phyloP scores from a whole-genome alignment of 1,140 invertebrate genomes.

The Ceratina calcarata region DNA sequence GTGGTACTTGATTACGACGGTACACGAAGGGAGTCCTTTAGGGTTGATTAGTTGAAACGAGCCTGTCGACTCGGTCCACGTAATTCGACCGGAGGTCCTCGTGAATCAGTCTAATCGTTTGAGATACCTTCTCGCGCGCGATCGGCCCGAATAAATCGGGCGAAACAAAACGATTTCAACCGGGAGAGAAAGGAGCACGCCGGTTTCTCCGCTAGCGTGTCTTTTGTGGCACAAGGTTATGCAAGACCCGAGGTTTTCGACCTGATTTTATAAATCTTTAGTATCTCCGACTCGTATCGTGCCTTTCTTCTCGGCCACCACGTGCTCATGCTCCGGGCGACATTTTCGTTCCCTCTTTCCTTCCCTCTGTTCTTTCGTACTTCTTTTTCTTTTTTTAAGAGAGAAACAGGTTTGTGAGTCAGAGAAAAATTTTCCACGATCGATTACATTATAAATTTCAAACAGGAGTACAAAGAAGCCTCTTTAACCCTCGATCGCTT shows the following conservation, averaged over 20 bases:
- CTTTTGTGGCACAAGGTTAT: conserved; percentile 62
- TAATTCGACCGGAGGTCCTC: too few species aligned
- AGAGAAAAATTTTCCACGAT: conserved; percentile 8
- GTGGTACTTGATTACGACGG: too few species aligned
- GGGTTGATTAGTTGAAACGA: too few species aligned
- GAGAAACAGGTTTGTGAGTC: conserved; percentile 11
- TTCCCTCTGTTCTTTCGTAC: background rate
- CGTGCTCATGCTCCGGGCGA: conserved; percentile 16
- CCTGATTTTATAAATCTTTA: conserved; percentile 58
- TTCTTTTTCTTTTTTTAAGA: too few species aligned
- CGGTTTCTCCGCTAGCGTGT: conserved; percentile 52
- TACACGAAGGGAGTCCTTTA: too few species aligned
- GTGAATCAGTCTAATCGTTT: too few species aligned
- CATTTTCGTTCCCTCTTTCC: background rate
- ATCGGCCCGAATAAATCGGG: background rate
- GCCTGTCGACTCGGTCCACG: too few species aligned
- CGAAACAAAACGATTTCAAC: conserved; percentile 25
- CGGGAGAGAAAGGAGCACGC: conserved; percentile 46
- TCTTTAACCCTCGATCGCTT: background rate
- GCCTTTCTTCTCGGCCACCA: conserved; percentile 14
- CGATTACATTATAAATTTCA: background rate
- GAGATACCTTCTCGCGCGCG: too few species aligned
- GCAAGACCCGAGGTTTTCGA: conserved; percentile 56
- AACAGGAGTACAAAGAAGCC: background rate
- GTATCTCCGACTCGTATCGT: background rate